Percentiles rank a stretch among this genome's conserved stretches.
phyloP scores from a whole-genome alignment of 2,113 vertebrate species.

The Microtus oregoni region DNA sequence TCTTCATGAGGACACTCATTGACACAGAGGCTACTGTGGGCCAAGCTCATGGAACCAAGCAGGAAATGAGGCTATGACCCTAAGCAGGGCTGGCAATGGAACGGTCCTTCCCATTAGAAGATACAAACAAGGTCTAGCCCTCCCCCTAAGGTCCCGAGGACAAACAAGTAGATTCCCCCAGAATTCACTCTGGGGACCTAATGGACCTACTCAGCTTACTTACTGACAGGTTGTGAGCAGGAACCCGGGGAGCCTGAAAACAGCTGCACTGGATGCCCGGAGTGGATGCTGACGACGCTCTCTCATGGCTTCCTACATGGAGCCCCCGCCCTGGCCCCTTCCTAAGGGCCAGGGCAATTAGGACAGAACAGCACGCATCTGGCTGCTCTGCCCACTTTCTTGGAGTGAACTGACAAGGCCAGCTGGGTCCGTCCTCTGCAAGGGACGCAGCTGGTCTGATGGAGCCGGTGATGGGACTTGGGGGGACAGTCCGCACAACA shows the following conservation, averaged over 20 bases:
- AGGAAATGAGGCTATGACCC: neutral
- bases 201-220: neutral
- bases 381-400: neutral
- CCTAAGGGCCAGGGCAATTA: neutral
- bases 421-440: neutral
- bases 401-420: neutral
- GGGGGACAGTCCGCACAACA: neutral
- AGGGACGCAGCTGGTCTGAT: neutral
- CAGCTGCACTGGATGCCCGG: neutral
- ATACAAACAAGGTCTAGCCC: neutral
- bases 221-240: neutral
- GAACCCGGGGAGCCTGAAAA: neutral
- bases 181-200: neutral
- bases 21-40: neutral
- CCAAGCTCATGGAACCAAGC: neutral
- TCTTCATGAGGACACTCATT: neutral
- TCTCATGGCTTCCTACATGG: neutral
- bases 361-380: neutral
- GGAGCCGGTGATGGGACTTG: neutral
- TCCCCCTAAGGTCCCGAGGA: neutral
- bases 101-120: neutral
- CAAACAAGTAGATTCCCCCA: neutral
- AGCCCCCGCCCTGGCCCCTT: neutral
- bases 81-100: neutral
- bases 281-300: rapidly evolving